Conservation (phyloP, 2,797 vertebrate genomes). For the Protosalanx chinensis region DNA sequence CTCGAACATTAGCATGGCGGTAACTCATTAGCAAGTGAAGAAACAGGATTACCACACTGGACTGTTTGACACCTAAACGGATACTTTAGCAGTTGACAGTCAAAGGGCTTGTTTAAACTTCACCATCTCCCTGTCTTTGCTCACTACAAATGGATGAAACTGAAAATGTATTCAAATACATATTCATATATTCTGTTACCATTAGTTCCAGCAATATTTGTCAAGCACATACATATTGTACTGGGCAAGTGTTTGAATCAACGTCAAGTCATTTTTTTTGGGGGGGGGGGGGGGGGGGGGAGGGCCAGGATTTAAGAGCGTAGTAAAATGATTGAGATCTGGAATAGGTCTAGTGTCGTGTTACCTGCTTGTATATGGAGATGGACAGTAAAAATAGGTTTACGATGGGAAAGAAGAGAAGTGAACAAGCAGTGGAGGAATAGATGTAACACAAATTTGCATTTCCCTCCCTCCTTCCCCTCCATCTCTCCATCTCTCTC, state of each 20-base stretch:
- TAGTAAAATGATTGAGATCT: neutral
- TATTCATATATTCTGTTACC: too few species aligned
- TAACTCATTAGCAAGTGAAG: conserved; percentile 64
- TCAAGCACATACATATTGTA: too few species aligned
- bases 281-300: too few species aligned
- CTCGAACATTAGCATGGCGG: conserved; percentile 62
- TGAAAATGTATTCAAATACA: too few species aligned
- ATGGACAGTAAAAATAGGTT: neutral
- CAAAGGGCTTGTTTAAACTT: conserved; percentile 66
- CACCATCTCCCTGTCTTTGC: conserved; percentile 49
- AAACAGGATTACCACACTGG: conserved; percentile 64
- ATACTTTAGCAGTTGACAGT: conserved; percentile 66
- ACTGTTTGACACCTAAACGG: conserved; percentile 64
- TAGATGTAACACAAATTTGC: neutral
- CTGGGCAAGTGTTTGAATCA: conserved; percentile 5
- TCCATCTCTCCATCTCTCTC: neutral
- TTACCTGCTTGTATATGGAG: too few species aligned
- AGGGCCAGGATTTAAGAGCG: too few species aligned
- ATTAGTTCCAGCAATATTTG: too few species aligned
- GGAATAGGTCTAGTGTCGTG: neutral
- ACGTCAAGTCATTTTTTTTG: conserved; percentile 7
- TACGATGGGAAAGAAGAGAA: neutral
- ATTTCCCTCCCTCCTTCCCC: neutral
- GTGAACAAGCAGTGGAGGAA: neutral
- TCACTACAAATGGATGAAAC: too few species aligned